Evolutionary conservation across 1,140 invertebrate genomes (phyloP).

Genomic region (Acromyrmex charruanus): DNA sequence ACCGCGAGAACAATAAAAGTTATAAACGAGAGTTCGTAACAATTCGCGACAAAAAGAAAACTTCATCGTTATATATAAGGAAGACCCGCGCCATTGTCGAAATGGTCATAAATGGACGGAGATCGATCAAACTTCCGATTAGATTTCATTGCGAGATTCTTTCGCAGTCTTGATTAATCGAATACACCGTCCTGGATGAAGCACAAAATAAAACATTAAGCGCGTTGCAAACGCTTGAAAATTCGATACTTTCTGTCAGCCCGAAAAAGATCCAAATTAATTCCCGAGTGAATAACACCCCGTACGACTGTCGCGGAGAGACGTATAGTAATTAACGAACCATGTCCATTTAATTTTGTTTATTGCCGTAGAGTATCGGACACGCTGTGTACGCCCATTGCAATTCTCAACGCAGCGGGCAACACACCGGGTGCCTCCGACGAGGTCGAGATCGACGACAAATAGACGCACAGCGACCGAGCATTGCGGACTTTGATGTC

Average conservation of each 20-base stretch:
- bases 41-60: slow-evolving; percentile 19
- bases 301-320: neutral
- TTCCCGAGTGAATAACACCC: neutral
- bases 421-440: slow-evolving; percentile 20
- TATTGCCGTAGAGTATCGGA: slow-evolving; percentile 21
- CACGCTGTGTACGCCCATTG: neutral
- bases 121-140: neutral
- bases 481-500: slow-evolving; percentile 56
- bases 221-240: neutral
- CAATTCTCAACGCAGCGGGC: slow-evolving; percentile 22
- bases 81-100: neutral
- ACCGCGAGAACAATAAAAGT: slow-evolving; percentile 7
- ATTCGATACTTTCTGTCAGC: neutral
- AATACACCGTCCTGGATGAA: neutral
- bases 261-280: neutral
- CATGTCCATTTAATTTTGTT: slow-evolving; percentile 44
- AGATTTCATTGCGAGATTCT: neutral
- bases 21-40: slow-evolving; percentile 36
- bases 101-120: slow-evolving; percentile 26
- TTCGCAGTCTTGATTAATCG: neutral
- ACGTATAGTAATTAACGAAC: slow-evolving; percentile 40
- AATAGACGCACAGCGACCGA: slow-evolving; percentile 30
- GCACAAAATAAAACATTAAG: neutral
- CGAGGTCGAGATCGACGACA: slow-evolving; percentile 37
- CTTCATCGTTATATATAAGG: neutral